Conservation (phyloP, 2,888 invertebrate species). For the Drosophila anomalipes region DNA sequence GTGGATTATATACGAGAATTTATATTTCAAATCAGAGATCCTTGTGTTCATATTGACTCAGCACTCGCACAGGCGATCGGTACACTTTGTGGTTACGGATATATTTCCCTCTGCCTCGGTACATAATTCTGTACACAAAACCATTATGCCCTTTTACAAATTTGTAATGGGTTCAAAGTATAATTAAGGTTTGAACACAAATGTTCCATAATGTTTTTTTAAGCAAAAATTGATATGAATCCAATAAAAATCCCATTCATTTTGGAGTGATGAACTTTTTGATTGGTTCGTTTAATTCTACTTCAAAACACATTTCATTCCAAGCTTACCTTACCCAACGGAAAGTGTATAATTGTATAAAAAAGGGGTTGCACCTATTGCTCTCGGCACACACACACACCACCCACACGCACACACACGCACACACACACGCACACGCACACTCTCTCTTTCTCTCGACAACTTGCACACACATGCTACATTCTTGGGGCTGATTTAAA, state of each 20-base stretch:
- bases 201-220: not conserved
- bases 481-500: conserved; percentile 49
- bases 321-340: not conserved
- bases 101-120: not conserved
- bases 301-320: too few relatives aligned
- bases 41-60: not conserved
- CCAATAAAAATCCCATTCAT: not conserved
- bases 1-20: not conserved
- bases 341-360: not conserved
- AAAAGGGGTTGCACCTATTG: not conserved
- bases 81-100: not conserved
- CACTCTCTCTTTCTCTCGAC: not conserved
- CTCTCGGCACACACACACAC: not conserved
- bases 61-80: too few relatives aligned
- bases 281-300: not conserved
- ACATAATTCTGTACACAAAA: not conserved
- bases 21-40: not conserved
- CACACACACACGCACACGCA: not conserved
- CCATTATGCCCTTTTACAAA: not conserved
- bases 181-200: not conserved
- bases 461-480: conserved; percentile 12
- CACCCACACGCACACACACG: not conserved
- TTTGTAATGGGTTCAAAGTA: not conserved
- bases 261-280: not conserved
- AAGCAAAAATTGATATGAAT: not conserved